A percentile compares a stretch with the other conserved stretches of the same genome.
Evolutionary conservation across 2,113 vertebrate genomes (phyloP).

Genomic region (Columba janthina): DNA sequence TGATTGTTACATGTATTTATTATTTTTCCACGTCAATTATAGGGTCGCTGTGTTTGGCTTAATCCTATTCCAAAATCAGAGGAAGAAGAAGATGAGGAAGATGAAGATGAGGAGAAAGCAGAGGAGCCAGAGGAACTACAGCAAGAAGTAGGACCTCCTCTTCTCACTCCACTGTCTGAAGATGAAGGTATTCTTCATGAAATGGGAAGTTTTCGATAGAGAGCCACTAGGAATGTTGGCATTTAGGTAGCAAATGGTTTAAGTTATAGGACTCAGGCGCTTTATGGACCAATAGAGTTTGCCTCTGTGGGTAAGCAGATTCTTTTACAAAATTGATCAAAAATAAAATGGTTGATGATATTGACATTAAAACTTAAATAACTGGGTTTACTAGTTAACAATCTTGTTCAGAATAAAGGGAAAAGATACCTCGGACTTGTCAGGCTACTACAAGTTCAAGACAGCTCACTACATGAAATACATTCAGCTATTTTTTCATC

Average conservation of each 20-base stretch:
- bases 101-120: conserved; percentile 77
- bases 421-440: background rate
- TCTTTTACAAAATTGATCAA: background rate
- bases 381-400: background rate
- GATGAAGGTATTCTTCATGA: conserved; percentile 83
- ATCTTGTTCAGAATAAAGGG: background rate
- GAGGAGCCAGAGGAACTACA: conserved; percentile 80
- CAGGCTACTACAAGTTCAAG: background rate
- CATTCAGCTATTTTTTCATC: background rate
- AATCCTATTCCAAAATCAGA: conserved; percentile 81
- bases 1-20: background rate
- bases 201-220: background rate
- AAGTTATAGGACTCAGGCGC: background rate
- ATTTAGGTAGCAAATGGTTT: background rate
- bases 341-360: background rate
- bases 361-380: background rate
- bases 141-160: conserved; percentile 87
- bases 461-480: background rate
- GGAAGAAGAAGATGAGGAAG: conserved; percentile 75
- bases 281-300: background rate
- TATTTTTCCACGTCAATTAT: background rate
- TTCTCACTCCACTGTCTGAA: conserved; percentile 90
- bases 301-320: background rate
- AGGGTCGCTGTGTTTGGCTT: conserved; percentile 93
- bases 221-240: background rate